A percentile compares a stretch with the other conserved stretches of the same genome.
Evolutionary conservation across 2,888 invertebrate species (phyloP).

Genomic region (Drosophila austrosaltans): DNA sequence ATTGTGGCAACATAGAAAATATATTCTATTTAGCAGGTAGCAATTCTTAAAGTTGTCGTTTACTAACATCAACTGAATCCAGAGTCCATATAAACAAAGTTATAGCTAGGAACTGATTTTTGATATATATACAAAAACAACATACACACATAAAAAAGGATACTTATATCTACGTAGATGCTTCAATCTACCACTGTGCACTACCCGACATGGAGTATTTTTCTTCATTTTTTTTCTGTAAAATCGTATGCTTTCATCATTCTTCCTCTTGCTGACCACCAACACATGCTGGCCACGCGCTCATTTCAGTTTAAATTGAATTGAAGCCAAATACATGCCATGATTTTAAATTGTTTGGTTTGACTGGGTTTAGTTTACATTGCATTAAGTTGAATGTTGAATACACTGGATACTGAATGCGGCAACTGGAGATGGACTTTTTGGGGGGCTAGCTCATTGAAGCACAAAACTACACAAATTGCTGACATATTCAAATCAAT

Average conservation of each 20-base stretch:
- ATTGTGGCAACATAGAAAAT: not conserved
- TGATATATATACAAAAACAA: too few species aligned
- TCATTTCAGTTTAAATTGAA: slow-evolving; percentile 76
- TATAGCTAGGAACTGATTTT: too few species aligned
- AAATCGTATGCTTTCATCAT: slow-evolving; percentile 24
- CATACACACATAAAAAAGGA: too few species aligned
- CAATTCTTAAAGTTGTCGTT: too few species aligned
- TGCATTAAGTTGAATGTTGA: slow-evolving; percentile 65
- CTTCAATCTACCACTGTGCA: slow-evolving; percentile 20
- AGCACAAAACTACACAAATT: slow-evolving; percentile 79
- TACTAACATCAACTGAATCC: too few species aligned
- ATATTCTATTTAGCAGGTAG: too few species aligned
- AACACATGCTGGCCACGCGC: slow-evolving; percentile 51
- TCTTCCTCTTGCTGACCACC: slow-evolving; percentile 26
- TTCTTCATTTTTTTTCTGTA: slow-evolving; percentile 2
- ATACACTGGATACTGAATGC: slow-evolving; percentile 29
- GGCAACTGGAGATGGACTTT: slow-evolving; percentile 8
- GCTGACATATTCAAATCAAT: slow-evolving; percentile 80
- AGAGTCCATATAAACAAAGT: not conserved
- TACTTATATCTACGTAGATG: not conserved
- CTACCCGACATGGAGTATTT: not conserved
- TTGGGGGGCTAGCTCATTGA: slow-evolving; percentile 45
- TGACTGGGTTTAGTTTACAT: slow-evolving; percentile 68
- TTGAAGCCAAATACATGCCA: slow-evolving; percentile 77
- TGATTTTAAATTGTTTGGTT: slow-evolving; percentile 79